phyloP scores from a whole-genome alignment of 1,140 invertebrate species.

The Macrocentrus cingulum region DNA sequence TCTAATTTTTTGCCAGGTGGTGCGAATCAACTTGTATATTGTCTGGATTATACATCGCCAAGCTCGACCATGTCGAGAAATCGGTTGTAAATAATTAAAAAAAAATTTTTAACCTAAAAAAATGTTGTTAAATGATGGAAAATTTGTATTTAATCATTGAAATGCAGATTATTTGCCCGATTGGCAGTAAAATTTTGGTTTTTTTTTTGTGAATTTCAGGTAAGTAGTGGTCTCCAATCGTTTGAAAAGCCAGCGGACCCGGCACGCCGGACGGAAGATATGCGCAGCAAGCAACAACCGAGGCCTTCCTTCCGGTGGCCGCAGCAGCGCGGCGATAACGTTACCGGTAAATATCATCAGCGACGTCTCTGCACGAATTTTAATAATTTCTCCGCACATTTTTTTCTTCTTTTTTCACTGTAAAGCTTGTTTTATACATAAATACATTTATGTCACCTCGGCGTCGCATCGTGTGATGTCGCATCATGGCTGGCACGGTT shows the following conservation, averaged over 20 bases:
- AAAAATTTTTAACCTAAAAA: too few species aligned
- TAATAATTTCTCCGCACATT: conserved; percentile 6
- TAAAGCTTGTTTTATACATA: too few species aligned
- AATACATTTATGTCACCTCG: not conserved
- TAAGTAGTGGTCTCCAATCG: conserved; percentile 59
- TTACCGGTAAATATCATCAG: conserved; percentile 56
- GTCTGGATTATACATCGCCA: too few species aligned
- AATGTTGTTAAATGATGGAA: too few species aligned
- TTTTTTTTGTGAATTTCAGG: conserved; percentile 47
- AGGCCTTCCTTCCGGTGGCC: conserved; percentile 60
- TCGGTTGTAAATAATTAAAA: too few species aligned
- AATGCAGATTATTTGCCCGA: too few species aligned
- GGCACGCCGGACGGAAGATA: conserved; percentile 55
- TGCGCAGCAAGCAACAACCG: conserved; percentile 60
- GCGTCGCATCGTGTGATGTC: conserved; percentile 8
- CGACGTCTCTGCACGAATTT: conserved; percentile 13
- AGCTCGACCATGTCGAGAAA: too few species aligned
- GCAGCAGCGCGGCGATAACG: conserved; percentile 58
- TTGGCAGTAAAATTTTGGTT: too few species aligned
- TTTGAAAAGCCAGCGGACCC: conserved; percentile 51
- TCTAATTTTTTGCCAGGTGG: too few species aligned
- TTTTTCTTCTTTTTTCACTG: not conserved
- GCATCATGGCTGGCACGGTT: not conserved
- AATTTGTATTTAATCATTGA: too few species aligned
- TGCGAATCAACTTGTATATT: too few species aligned